Evolutionary conservation across 1,140 invertebrate genomes (phyloP).

Genomic region (Venturia canescens): DNA sequence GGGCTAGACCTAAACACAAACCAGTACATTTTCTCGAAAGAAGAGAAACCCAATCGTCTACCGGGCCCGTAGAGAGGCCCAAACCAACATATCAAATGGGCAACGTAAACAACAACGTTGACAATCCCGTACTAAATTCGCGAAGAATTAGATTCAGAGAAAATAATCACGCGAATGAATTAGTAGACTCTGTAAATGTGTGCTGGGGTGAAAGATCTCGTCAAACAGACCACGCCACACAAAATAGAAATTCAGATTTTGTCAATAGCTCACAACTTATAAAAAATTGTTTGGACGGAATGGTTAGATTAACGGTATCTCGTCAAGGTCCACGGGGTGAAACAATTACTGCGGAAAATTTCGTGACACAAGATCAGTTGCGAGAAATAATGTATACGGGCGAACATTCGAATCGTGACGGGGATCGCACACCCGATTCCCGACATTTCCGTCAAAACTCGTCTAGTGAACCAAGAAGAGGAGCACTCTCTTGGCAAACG

Average conservation of each 20-base stretch:
- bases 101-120: no score
- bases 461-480: background rate
- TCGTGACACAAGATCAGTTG: background rate
- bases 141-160: background rate
- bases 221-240: no score
- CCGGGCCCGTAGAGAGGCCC: no score
- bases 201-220: no score
- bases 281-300: background rate
- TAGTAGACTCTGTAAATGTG: no score
- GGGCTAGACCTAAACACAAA: no score
- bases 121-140: background rate
- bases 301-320: background rate
- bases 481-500: slow-evolving; percentile 16
- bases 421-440: background rate
- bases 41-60: no score
- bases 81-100: no score
- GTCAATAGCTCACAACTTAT: background rate
- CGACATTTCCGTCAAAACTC: background rate
- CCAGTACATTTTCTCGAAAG: no score
- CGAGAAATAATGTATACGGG: background rate
- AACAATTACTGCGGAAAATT: background rate
- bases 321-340: background rate
- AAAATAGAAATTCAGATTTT: no score
- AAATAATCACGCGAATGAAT: background rate
- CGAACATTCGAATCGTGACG: background rate